phyloP scores from a whole-genome alignment of 2,113 vertebrate genomes.

The Macrotis lagotis region DNA sequence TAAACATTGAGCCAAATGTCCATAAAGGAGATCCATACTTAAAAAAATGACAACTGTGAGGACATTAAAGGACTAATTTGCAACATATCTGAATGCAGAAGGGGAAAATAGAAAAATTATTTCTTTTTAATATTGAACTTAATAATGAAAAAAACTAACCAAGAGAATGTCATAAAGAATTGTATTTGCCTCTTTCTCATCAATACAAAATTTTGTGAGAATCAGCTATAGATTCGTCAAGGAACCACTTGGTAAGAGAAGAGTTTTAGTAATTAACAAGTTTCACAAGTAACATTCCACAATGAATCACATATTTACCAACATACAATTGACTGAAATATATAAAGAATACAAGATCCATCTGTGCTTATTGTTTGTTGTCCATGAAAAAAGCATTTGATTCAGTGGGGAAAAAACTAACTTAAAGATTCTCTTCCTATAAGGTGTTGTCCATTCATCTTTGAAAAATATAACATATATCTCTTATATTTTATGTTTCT shows the following conservation, averaged over 20 bases:
- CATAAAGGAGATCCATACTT: background rate
- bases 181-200: background rate
- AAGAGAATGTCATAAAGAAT: background rate
- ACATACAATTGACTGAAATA: background rate
- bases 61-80: background rate
- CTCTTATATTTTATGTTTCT: too few species aligned
- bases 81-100: background rate
- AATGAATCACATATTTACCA: background rate
- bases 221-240: background rate
- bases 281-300: background rate
- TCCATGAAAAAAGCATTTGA: background rate
- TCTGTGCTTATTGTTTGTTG: background rate
- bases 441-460: background rate
- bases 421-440: background rate
- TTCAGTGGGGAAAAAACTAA: background rate
- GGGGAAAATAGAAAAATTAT: background rate
- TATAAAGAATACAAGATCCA: background rate
- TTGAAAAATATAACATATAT: background rate
- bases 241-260: background rate
- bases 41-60: background rate
- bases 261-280: background rate
- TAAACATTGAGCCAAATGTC: background rate
- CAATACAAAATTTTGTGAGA: background rate
- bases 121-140: background rate
- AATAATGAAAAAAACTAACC: background rate